Base-by-base conservation (phyloP, 2,888 invertebrate genomes). In the Uloborus plumipes region DNA sequence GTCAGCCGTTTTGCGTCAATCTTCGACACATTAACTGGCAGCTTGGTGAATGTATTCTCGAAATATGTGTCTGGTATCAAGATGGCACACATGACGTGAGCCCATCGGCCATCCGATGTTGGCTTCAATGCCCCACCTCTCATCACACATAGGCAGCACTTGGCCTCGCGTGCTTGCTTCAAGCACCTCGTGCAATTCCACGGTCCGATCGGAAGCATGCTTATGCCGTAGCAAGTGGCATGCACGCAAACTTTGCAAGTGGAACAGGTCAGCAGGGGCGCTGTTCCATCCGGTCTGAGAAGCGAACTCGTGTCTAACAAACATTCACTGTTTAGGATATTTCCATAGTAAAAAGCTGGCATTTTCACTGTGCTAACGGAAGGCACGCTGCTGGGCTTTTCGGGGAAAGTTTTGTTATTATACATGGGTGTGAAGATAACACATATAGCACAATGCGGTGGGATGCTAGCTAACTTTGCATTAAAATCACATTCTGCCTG, bases 401-500 rank as follows among this genome's bases (percentile, higher is more conserved):
- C n/a, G 11, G 70, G 79, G 26, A 79, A 84, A 55, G 50, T 50
- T 14, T 49, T 39, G 47, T 64, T 74, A 49, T 55, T 64, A 47
- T 84, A 69, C 76, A 84, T 78, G 11, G 86, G 84, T 16, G 87
- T 87, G 86, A 92, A 92, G 14, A 91, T 89, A 6, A 90, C 89
- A 86, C 93, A 93, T 16, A 93, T 88, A 15, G 91, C 89, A 88
- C 93, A 93, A 86, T 91, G 90, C 0, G 93, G 92, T n/a, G 89
- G 88, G 69, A 89, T 88, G 58, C 88, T 88, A 76, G 91, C 90
- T 88, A 90, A 89, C 75, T 88, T 89, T 71, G 88, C 87, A 87
- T 92, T 92, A 88, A 90, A 92, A 0, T 88, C 88, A 84, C 88
- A 88, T 78, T 91, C 89, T 1, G 89, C 88, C 7, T 89, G 88